Evolutionary conservation across 2,888 invertebrate genomes (phyloP).

Genomic region (Sepiola atlantica): DNA sequence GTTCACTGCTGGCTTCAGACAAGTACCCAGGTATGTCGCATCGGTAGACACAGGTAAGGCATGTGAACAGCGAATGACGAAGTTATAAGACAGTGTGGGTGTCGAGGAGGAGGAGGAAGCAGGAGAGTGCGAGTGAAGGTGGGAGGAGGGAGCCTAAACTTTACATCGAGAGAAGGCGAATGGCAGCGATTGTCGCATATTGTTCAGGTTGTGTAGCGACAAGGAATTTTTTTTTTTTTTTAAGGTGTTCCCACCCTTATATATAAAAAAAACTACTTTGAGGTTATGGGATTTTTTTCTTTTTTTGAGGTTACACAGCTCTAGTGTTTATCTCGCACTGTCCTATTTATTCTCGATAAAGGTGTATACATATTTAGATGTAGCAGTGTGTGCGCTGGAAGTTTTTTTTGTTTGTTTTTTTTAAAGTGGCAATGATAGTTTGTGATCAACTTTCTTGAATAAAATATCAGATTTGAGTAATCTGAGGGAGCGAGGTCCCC

Average conservation of each 20-base stretch:
- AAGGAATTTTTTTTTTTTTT: conserved; percentile 13
- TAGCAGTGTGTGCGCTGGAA: no score
- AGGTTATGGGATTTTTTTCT: not conserved
- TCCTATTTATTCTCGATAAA: not conserved
- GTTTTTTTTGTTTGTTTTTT: no score
- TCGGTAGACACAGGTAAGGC: conserved; percentile 14
- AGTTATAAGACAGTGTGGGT: not conserved
- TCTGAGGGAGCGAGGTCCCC: no score
- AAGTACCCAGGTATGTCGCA: conserved; percentile 24
- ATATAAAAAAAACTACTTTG: not conserved
- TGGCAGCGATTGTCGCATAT: not conserved
- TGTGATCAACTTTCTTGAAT: no score
- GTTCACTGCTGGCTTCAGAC: not conserved
- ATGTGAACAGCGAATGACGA: not conserved
- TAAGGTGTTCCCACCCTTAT: not conserved
- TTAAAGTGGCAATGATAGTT: no score
- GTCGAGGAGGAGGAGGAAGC: not conserved
- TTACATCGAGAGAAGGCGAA: not conserved
- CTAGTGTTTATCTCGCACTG: not conserved
- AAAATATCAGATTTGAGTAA: no score
- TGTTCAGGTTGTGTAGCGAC: not conserved
- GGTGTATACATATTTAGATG: no score
- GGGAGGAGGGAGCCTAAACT: not conserved
- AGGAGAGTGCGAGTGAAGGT: not conserved
- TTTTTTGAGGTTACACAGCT: not conserved